Conservation (phyloP, 2,113 vertebrate genomes). For the Gracilinanus agilis region DNA sequence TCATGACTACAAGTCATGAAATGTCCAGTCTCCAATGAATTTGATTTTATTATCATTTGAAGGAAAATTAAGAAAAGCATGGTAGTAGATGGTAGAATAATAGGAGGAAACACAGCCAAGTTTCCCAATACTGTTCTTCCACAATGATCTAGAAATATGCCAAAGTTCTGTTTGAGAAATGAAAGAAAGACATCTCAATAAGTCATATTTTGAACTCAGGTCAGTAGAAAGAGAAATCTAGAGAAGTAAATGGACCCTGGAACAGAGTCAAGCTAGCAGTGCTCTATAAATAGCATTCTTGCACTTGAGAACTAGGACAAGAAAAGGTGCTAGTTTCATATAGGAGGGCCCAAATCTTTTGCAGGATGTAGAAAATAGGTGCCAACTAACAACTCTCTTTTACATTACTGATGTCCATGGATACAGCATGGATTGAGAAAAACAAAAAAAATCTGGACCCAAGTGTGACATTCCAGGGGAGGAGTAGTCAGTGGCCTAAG, state of each 20-base stretch:
- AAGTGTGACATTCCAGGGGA: no score
- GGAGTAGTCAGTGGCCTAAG: no score
- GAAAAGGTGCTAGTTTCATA: no score
- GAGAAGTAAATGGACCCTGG: no score
- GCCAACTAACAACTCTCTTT: no score
- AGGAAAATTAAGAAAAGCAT: neutral
- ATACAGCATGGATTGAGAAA: no score
- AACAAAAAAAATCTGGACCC: no score
- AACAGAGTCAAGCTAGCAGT: neutral
- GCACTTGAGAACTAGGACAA: neutral
- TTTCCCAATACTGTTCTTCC: neutral
- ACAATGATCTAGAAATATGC: neutral
- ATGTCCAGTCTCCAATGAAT: neutral
- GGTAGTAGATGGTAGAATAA: neutral
- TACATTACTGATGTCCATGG: no score
- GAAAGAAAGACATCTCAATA: neutral
- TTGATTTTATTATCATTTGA: neutral
- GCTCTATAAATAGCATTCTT: neutral
- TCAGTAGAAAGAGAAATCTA: no score
- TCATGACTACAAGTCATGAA: neutral
- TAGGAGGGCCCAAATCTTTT: no score
- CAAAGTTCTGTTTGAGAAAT: neutral
- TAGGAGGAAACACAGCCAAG: neutral
- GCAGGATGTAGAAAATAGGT: no score
- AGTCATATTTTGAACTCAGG: neutral